Evolutionary conservation across 1,140 invertebrate genomes (phyloP), one percentile per base, ranked within the genome.

Genomic region (Eupeodes corollae): DNA sequence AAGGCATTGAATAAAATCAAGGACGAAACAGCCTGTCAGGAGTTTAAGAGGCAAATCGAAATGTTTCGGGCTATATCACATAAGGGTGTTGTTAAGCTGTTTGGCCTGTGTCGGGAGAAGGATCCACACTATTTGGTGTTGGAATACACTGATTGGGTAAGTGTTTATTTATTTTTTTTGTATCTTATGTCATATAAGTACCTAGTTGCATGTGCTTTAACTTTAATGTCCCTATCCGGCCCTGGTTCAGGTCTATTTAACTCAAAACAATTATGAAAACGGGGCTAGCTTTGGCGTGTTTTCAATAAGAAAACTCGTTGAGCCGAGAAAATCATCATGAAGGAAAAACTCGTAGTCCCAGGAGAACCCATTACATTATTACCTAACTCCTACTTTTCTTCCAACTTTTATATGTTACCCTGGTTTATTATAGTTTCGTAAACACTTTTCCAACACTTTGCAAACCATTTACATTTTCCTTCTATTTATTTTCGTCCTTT

Each of bases 101-200:
- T 89, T 37, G 91, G 88, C 0, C 70, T 93, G 40, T 91, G 88
- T 64, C 74, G 82, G 31, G 87, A 92, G 43, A 74, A 79, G 12
- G 86, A 92, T 50, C 90, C 90, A 0, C 85, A 91, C 61, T 90
- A 84, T 58, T 82, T 95, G 77, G 79, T 96, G 13, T 69, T 92
- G 6, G 89, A 95, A 61, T 88, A 91, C 60, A 91, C 88, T 18
- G 91, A 95, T 60, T 94, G 91, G 91, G 84, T 88, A 67, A 73
- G 75, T 33, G 15, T 2, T 14, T 5, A 5, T 35, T 35, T 15
- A 26, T 26, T n/a, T n/a, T n/a, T n/a, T n/a, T n/a, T n/a, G n/a
- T n/a, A n/a, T n/a, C n/a, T n/a, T n/a, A n/a, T n/a, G n/a, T n/a
- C n/a, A n/a, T n/a, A n/a, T n/a, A n/a, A n/a, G n/a, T n/a, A n/a